These are phyloP conservation scores for Molossus molossus DNA, from an alignment of 2,797 vertebrate species.

Conservation along the genomic window DNA sequence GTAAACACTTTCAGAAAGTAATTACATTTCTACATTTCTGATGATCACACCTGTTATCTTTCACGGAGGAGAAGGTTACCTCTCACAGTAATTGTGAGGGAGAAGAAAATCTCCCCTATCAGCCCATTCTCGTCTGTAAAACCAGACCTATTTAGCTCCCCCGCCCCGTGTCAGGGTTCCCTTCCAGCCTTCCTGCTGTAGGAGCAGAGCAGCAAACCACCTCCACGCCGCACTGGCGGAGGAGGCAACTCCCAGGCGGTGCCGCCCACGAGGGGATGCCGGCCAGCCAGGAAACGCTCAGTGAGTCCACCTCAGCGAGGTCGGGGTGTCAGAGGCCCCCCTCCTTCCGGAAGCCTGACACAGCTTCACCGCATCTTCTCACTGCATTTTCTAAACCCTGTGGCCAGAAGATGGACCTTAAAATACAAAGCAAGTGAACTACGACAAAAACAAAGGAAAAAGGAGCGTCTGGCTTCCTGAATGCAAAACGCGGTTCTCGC, in stretches of 20 bases:
- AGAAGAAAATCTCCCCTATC: not conserved
- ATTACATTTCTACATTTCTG: conserved; percentile 9
- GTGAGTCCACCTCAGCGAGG: not conserved
- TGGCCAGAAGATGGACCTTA: not conserved
- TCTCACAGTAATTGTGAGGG: not conserved
- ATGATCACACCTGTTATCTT: not conserved
- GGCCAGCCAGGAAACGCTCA: not conserved
- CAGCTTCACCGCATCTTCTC: not conserved
- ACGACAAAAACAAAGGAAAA: not conserved
- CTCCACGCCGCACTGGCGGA: rapidly evolving
- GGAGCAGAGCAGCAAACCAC: not conserved
- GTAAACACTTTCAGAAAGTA: not conserved
- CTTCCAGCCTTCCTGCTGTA: not conserved
- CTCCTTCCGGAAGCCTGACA: not conserved
- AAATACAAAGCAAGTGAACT: not conserved
- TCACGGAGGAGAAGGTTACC: not conserved
- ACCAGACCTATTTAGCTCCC: not conserved
- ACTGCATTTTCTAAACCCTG: not conserved
- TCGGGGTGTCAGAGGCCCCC: not conserved
- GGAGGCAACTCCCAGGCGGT: rapidly evolving
- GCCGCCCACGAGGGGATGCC: rapidly evolving
- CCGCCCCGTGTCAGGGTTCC: too few relatives aligned
- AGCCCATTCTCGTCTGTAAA: not conserved
- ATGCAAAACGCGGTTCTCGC: not conserved
- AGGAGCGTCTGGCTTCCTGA: not conserved